Conservation (phyloP, 2,888 invertebrate species). For the Achlya flavicornis region DNA sequence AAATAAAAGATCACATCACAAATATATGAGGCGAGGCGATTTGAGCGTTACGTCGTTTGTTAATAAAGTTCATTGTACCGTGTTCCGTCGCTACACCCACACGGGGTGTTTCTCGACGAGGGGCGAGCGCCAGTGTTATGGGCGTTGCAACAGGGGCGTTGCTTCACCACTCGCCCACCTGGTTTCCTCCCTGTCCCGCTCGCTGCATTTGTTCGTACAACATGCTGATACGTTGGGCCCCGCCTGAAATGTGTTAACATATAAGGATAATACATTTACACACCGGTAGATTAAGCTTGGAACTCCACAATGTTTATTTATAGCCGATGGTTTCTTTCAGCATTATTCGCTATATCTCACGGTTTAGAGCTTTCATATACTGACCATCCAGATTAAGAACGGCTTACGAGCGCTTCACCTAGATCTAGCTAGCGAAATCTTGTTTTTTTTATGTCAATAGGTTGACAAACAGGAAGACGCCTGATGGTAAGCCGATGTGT, state of each 20-base stretch:
- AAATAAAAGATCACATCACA: not conserved
- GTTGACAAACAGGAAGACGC: too few relatives aligned
- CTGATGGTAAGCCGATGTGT: too few relatives aligned
- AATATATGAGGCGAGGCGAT: not conserved
- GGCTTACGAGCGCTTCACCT: too few relatives aligned
- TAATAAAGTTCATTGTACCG: slow-evolving; percentile 9
- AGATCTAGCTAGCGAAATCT: too few relatives aligned
- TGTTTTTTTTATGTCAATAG: too few relatives aligned
- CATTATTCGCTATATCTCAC: too few relatives aligned
- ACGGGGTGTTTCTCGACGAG: slow-evolving; percentile 47
- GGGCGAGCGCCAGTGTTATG: slow-evolving; percentile 66
- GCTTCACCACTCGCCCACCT: slow-evolving; percentile 63
- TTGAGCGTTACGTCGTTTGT: not conserved
- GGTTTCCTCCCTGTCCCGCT: slow-evolving; percentile 41
- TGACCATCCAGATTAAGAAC: too few relatives aligned
- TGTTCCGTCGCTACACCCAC: slow-evolving; percentile 59
- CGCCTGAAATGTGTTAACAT: slow-evolving; percentile 45
- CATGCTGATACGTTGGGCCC: slow-evolving; percentile 61
- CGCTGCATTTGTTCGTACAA: slow-evolving; percentile 73
- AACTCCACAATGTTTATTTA: too few relatives aligned
- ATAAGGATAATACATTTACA: too few relatives aligned
- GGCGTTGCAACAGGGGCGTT: slow-evolving; percentile 69
- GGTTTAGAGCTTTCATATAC: too few relatives aligned
- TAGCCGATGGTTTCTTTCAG: too few relatives aligned
- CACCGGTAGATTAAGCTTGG: too few relatives aligned